Conservation (phyloP, 2,113 vertebrate genomes). For the Catagonus wagneri region DNA sequence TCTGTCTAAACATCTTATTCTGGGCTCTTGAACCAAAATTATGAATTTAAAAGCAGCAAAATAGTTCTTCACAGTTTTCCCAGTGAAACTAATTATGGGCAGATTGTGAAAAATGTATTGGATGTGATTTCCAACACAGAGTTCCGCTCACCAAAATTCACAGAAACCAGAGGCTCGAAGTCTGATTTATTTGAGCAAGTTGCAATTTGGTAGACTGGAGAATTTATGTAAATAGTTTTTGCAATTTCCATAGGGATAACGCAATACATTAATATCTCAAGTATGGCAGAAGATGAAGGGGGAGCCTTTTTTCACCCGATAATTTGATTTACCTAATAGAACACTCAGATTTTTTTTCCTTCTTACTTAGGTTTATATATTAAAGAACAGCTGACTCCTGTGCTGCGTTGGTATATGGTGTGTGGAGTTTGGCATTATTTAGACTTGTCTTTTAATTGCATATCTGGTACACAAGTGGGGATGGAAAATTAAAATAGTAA, state of each 20-base stretch:
- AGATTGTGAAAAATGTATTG: slow-evolving; percentile 83
- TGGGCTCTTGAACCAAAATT: slow-evolving; percentile 83
- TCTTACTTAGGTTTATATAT: background rate
- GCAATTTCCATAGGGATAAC: slow-evolving; percentile 46
- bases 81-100: slow-evolving; percentile 85
- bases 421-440: background rate
- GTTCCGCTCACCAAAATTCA: slow-evolving; percentile 71
- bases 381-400: background rate
- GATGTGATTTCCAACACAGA: slow-evolving; percentile 67
- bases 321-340: slow-evolving; percentile 66
- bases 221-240: slow-evolving; percentile 78
- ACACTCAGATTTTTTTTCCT: slow-evolving; percentile 3
- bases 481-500: background rate
- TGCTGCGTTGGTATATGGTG: background rate
- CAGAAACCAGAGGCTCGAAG: slow-evolving; percentile 19
- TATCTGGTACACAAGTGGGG: background rate
- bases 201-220: slow-evolving; percentile 64
- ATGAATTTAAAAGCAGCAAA: slow-evolving; percentile 80
- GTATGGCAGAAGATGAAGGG: slow-evolving; percentile 68
- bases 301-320: background rate
- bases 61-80: slow-evolving; percentile 84
- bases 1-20: slow-evolving; percentile 85
- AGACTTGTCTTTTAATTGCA: slow-evolving; percentile 54
- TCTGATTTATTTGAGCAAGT: slow-evolving; percentile 71
- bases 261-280: slow-evolving; percentile 14